A percentile compares a stretch with the other conserved stretches of the same genome.
phyloP scores from a whole-genome alignment of 2,888 invertebrate genomes.

The Drosophila kambysellisi region DNA sequence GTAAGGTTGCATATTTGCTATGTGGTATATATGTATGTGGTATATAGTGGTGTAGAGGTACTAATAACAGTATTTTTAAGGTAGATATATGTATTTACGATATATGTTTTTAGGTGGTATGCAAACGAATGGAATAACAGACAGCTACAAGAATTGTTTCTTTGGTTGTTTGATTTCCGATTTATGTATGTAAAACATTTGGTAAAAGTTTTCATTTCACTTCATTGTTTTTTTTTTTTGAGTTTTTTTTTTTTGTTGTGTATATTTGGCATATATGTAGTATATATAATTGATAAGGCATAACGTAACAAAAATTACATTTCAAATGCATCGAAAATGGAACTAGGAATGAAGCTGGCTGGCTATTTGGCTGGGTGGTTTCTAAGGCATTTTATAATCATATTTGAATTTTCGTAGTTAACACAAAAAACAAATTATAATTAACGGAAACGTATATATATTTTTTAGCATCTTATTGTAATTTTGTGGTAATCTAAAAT shows the following conservation, averaged over 20 bases:
- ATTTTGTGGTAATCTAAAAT: conserved; percentile 39
- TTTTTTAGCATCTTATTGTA: conserved; percentile 44
- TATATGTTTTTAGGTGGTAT: conserved; percentile 37
- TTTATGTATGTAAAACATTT: conserved; percentile 29
- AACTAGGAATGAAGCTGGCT: conserved; percentile 64
- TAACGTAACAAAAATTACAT: conserved; percentile 37
- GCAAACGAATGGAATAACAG: conserved; percentile 78
- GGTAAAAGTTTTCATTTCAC: conserved; percentile 35
- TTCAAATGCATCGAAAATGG: conserved; percentile 57
- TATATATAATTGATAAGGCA: conserved; percentile 21
- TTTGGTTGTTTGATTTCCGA: conserved; percentile 38
- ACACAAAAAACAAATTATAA: conserved; percentile 30
- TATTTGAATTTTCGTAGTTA: conserved; percentile 13
- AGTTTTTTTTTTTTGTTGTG: conserved; percentile 5
- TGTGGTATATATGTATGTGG: conserved; percentile 12
- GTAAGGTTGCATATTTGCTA: conserved; percentile 42
- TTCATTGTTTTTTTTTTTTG: conserved; percentile 20
- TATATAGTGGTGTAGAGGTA: conserved; percentile 25
- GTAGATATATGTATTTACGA: conserved; percentile 24
- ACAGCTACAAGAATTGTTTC: conserved; percentile 80
- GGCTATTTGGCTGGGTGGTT: conserved; percentile 26
- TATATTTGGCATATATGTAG: conserved; percentile 17
- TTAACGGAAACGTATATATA: conserved; percentile 30
- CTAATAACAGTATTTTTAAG: conserved; percentile 13
- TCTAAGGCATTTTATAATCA: conserved; percentile 29